Base-by-base conservation (phyloP, 2,113 vertebrate genomes). In the Cynoglossus semilaevis region DNA sequence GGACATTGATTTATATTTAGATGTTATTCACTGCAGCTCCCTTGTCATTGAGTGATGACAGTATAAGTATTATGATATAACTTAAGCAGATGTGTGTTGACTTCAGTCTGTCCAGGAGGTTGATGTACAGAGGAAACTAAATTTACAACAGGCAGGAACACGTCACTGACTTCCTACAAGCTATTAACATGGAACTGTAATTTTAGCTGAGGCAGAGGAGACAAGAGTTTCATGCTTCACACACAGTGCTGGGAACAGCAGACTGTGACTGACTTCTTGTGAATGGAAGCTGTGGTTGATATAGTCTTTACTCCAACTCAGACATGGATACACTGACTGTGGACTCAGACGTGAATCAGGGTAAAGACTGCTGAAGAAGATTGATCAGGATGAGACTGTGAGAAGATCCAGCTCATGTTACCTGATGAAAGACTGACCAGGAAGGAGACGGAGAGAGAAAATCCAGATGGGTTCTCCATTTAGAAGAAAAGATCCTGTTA, bases 341-440 rank as follows among this genome's bases (percentile, higher is more conserved):
- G 22, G 22, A 29, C 3, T 29, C 22, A 29, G 22, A 29, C 22
- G 6, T 29, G 22, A 29, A 6, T 29, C 22, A 29, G 22, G 6
- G 22, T 29, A 29, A 29, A 29, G 22, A 29, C 22, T 6, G 22
- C 22, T 29, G 22, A 29, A 6, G 22, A 29, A 29, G 22, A 29
- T 29, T 29, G 22, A 29, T 29, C 9, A n/a, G 51, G 37, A 36
- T 29, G 43, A 69, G 3, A 29, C 22, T 29, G 22, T 55, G 46
- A 61, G 54, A 68, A 67, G 55, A 55, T 46, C 18, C 10, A 29
- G 58, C n/a, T 63, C 55, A 1, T 18, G 16, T 77, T 52, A 70
- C 45, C 59, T 55, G 72, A 35, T 75, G 51, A 64, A 71, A 72
- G 64, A 75, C 17, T 18, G 53, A 74, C 52, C 5, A 10, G 54